Evolutionary conservation across 2,797 vertebrate genomes (phyloP).

Genomic region (Sebastes minor): DNA sequence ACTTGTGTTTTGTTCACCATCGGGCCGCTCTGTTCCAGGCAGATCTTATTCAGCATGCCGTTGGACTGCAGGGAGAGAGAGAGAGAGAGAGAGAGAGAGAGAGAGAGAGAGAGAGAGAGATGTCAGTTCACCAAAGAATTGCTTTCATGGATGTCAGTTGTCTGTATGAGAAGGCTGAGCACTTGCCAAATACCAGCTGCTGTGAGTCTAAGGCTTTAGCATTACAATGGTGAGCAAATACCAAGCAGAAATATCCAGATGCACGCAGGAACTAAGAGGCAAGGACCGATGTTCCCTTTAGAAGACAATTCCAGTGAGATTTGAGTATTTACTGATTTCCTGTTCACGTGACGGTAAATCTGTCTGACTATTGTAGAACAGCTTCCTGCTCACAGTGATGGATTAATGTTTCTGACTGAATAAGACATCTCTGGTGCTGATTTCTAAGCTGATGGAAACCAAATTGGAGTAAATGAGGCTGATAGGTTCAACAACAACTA

Average conservation of each 20-base stretch:
- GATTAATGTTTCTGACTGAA: neutral
- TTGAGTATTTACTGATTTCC: neutral
- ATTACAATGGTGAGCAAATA: constrained; percentile 32
- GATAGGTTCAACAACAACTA: neutral
- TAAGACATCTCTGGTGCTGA: neutral
- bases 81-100: constrained; percentile 25
- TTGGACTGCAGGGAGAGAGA: constrained; percentile 81
- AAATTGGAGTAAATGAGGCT: neutral
- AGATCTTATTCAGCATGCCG: constrained; percentile 88
- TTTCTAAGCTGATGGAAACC: neutral
- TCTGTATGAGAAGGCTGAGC: constrained; percentile 4
- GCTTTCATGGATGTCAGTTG: constrained; percentile 28
- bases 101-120: constrained; percentile 34
- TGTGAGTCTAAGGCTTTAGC: constrained; percentile 9
- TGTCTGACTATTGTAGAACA: neutral
- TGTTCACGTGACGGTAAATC: neutral
- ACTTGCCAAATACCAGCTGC: constrained; percentile 22
- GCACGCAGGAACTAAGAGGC: neutral
- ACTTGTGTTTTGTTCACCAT: constrained; percentile 90
- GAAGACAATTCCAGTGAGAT: neutral
- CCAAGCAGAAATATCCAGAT: constrained; percentile 17
- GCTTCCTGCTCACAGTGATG: neutral
- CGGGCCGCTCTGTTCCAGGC: constrained; percentile 90
- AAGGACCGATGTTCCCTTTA: neutral
- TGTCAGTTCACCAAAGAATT: constrained; percentile 35